A percentile compares a stretch with the other conserved stretches of the same genome.
Conservation (phyloP, 1,140 invertebrate genomes). For the Homarus americanus region DNA sequence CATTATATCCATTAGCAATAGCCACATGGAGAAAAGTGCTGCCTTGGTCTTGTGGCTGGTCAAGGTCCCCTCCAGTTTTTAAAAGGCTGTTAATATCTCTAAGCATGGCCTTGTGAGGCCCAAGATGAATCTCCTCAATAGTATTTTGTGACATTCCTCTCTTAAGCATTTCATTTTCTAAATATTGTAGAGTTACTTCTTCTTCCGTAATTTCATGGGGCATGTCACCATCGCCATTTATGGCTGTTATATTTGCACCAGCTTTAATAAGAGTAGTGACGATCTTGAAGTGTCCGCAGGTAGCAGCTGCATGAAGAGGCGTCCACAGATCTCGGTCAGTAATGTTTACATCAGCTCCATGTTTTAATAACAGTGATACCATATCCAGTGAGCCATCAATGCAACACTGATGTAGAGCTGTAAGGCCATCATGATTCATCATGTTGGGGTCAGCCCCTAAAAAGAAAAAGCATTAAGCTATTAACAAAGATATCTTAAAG, state of each 20-base stretch:
- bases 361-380: slow-evolving; percentile 80
- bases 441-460: slow-evolving; percentile 76
- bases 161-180: slow-evolving; percentile 69
- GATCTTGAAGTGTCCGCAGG: slow-evolving; percentile 80
- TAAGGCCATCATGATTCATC: slow-evolving; percentile 80
- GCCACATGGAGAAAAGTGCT: slow-evolving; percentile 73
- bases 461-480: neutral
- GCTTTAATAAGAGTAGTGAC: slow-evolving; percentile 62
- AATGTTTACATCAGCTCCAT: slow-evolving; percentile 80
- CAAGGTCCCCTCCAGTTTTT: slow-evolving; percentile 28
- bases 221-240: slow-evolving; percentile 95
- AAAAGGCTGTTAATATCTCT: slow-evolving; percentile 55
- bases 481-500: neutral
- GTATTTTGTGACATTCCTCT: slow-evolving; percentile 54
- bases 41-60: slow-evolving; percentile 58
- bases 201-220: slow-evolving; percentile 99
- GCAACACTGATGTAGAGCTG: slow-evolving; percentile 80
- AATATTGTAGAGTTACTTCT: slow-evolving; percentile 83
- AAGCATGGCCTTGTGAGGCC: slow-evolving; percentile 35
- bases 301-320: slow-evolving; percentile 80
- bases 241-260: slow-evolving; percentile 67
- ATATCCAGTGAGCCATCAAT: slow-evolving; percentile 80
- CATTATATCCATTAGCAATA: slow-evolving; percentile 67
- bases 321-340: slow-evolving; percentile 81
- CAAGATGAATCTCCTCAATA: slow-evolving; percentile 39